Base-by-base conservation (phyloP, 2,797 vertebrate genomes). In the Chromobotia macracanthus region DNA sequence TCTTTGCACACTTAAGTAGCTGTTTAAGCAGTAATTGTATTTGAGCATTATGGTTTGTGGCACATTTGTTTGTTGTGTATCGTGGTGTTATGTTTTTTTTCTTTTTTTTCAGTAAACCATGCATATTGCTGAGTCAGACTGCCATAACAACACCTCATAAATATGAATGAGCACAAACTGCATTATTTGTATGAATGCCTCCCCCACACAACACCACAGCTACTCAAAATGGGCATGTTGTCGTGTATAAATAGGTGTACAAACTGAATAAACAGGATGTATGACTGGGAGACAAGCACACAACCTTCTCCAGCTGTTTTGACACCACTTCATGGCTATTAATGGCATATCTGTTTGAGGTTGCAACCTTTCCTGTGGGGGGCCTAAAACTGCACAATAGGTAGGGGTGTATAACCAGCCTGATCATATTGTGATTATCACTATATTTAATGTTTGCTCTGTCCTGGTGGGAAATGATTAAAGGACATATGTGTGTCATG, bases 291-390 rank as follows among this genome's bases (percentile, higher is more conserved):
- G 48, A 11, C 25, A 23, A 66, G 65, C 18, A 21, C n/a, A 58
- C 55, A 16, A 51, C 48, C 21, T 51, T 69, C 28, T 70, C 64
- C 61, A 78, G 64, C 48, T 79, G 56, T 55, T 53, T 50, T 25
- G 46, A 70, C 55, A 58, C 19, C 0, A 48, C 69, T 15, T 25
- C 48, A 72, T n/a, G 64, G 56, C 13, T 53, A 56, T 55, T 19
- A 68, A 55, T 68, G 28, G 53, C 70, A 78, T 74, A 84, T 79
- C 80, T 75, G 56, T 74, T 78, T 51, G 21, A 72, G 19, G n/a
- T 75, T 31, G 68, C 76, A 48, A 76, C 65, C 64, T 70, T 19
- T 77, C 74, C 63, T 56, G 16, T 53, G 75, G 66, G 71, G 80
- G 46, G 28, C 80, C 28, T 78, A 38, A 74, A 7, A 58, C 79